A percentile compares a stretch with the other conserved stretches of the same genome.
These are phyloP conservation scores for Eretmodus cyanostictus DNA, from an alignment of 2,113 vertebrate genomes.

Conservation along the genomic window DNA sequence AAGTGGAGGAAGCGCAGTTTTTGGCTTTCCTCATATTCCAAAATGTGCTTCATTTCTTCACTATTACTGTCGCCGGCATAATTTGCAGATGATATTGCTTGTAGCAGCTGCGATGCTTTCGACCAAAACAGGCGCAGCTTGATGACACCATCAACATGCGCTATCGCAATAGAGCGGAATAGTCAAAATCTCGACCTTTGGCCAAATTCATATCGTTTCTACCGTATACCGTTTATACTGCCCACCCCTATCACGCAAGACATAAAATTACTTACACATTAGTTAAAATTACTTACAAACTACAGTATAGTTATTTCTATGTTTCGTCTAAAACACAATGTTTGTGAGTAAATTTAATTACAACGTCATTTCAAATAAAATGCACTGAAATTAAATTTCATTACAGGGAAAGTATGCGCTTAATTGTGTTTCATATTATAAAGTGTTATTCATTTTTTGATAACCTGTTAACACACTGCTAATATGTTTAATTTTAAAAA, in stretches of 20 bases:
- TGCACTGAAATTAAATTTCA: background rate
- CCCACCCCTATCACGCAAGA: background rate
- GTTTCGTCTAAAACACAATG: background rate
- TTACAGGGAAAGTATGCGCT: background rate
- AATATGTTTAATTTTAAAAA: background rate
- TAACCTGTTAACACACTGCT: background rate
- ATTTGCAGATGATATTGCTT: background rate
- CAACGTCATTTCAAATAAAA: background rate
- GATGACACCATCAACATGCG: background rate
- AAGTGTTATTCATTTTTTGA: background rate
- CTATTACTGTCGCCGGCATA: fast-evolving
- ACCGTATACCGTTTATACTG: fast-evolving
- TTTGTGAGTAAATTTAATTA: background rate
- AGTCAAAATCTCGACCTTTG: background rate
- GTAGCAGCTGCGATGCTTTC: background rate
- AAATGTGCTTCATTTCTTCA: background rate
- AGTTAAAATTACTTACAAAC: background rate
- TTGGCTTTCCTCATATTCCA: background rate
- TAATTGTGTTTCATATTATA: background rate
- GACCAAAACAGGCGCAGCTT: background rate
- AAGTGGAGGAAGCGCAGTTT: background rate
- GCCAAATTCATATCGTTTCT: background rate
- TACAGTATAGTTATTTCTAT: background rate
- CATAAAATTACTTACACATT: background rate
- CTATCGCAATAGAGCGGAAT: fast-evolving